Conservation (phyloP, 2,113 vertebrate genomes). For the Calyptomena viridis region DNA sequence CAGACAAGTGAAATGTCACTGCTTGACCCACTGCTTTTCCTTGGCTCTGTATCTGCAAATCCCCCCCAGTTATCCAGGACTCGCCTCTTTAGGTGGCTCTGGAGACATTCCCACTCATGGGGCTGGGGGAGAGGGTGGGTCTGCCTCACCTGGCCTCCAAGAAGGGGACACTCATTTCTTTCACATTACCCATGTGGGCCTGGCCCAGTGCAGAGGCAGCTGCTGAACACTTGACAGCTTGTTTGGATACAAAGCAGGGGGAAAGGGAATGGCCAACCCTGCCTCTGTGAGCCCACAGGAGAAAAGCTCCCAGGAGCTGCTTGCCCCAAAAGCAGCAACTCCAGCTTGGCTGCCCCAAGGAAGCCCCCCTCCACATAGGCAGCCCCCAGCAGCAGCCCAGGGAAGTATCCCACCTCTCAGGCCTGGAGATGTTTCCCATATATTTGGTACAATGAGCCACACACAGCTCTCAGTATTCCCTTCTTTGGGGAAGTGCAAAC, state of each 20-base stretch:
- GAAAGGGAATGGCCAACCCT: not conserved
- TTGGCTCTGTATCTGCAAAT: not conserved
- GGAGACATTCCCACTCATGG: accelerated
- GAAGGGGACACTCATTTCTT: not conserved
- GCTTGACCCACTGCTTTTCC: not conserved
- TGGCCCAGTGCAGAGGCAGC: not conserved
- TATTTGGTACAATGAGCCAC: not conserved
- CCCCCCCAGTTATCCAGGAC: accelerated
- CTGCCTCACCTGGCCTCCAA: not conserved
- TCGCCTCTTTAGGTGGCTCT: accelerated
- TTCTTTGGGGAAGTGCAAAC: not conserved
- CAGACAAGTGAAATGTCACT: not conserved
- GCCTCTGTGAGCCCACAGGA: not conserved
- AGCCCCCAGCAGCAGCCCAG: not conserved
- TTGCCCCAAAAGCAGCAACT: not conserved
- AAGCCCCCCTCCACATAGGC: not conserved
- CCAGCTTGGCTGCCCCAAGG: not conserved
- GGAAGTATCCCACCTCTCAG: not conserved
- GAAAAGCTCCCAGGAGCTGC: not conserved
- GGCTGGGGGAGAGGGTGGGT: too few relatives aligned
- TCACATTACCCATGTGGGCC: accelerated
- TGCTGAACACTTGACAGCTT: not conserved
- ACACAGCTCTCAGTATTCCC: not conserved
- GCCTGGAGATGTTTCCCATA: not conserved
- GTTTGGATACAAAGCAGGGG: not conserved